Conservation (phyloP, 2,888 invertebrate genomes). For the Horisme vitalbata region DNA sequence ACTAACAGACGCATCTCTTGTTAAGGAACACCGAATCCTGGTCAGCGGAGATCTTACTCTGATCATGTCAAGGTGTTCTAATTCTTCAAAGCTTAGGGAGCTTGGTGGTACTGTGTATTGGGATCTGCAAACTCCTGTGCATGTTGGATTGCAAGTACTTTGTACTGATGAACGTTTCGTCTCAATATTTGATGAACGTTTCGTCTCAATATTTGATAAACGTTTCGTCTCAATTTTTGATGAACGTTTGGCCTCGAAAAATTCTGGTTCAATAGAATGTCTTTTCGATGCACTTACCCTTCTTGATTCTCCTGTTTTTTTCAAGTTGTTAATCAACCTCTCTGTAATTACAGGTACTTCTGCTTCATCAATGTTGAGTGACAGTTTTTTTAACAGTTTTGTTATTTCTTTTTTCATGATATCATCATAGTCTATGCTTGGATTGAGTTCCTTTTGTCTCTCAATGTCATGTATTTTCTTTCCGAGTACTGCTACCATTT, state of each 20-base stretch:
- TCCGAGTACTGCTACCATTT: conserved; percentile 45
- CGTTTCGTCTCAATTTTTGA: not conserved
- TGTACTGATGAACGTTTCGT: too few species aligned
- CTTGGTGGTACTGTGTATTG: conserved; percentile 34
- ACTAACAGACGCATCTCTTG: conserved; percentile 35
- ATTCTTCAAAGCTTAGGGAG: conserved; percentile 45
- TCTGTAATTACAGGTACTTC: conserved; percentile 29
- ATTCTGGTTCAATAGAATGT: conserved; percentile 16
- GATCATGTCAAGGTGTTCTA: conserved; percentile 45
- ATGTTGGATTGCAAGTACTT: not conserved
- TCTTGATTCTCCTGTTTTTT: conserved; percentile 39
- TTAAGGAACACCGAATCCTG: conserved; percentile 8
- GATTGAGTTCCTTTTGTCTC: conserved; percentile 36
- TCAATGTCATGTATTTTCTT: conserved; percentile 52
- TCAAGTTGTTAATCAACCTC: conserved; percentile 41
- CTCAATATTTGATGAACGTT: not conserved
- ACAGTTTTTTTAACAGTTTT: conserved; percentile 48
- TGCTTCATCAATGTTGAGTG: conserved; percentile 35
- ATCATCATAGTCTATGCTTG: conserved; percentile 25
- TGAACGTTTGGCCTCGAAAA: not conserved
- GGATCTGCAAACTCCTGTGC: not conserved
- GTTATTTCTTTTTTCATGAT: conserved; percentile 43
- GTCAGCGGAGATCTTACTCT: conserved; percentile 34
- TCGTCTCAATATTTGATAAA: not conserved
- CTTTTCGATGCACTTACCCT: conserved; percentile 32